Base-by-base conservation (phyloP, 2,888 invertebrate species). In the Minunthozetes semirufus region DNA sequence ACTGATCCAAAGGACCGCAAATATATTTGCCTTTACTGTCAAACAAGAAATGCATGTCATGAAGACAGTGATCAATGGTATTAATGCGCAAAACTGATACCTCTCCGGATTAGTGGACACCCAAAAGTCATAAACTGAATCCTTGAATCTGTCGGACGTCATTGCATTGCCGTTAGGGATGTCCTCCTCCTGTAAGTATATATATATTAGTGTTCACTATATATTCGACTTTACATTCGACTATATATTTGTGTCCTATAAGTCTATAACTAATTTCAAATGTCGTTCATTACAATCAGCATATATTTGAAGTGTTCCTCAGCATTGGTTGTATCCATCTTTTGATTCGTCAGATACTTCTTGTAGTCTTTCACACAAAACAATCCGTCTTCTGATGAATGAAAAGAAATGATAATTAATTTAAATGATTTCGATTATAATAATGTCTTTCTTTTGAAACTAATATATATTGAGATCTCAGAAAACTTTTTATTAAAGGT, bases 341-440 rank as follows among this genome's bases (percentile, higher is more conserved):
- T 78, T 59, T 79, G 77, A 73, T 74, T 77, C 15, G 77, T 75
- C 13, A 81, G 76, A 75, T 80, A 80, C 38, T 79, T 81, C 56
- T 80, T 79, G 77, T 80, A 80, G 75, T 80, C 80, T 72, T 80
- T 81, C 50, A 81, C 72, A 74, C 80, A 80, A 48, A 80, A 80
- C 22, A 80, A 77, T 15, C 80, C 80, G 74, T 80, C 80, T 75
- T 80, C 80, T 80, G 72, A 29, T 77, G 74, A 50, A 15, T 74
- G 61, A 15, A 19, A 50, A 19, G 59, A 48, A 17, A 53, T 1
- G 15, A 46, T 22, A 48, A 75, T 38, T 59, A 33, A 63, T 29
- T 63, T 50, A 29, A 59, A 72, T 72, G 25, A 59, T 72, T 29
- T 1, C 25, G 19, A 25, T 73, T 59, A 42, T 46, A 73, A 22